Evolutionary conservation across 2,797 vertebrate genomes (phyloP), one percentile per base, ranked within the genome.

Genomic region (Poeciliopsis paucimaculata): DNA sequence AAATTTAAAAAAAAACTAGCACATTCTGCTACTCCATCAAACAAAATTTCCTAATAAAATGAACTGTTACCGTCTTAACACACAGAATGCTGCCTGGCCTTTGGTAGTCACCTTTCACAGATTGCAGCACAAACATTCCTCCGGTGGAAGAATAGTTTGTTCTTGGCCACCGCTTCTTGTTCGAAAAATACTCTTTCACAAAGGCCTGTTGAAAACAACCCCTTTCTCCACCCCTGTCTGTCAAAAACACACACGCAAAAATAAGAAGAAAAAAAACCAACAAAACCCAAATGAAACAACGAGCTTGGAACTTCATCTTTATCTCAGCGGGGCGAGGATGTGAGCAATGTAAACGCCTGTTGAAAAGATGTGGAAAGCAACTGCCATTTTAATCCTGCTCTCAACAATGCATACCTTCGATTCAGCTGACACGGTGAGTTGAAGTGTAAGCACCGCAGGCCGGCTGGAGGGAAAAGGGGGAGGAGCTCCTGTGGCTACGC

Each of bases 321-420:
- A 89, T 92, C 87, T 90, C 79, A 4, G 51, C 73, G 13, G 88
- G 87, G 89, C 79, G 87, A 94, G 90, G 93, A 93, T 83, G 84
- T 89, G 86, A 91, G 88, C 82, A 51, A 82, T 87, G 92, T 93
- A 95, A 95, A 93, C 92, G 91, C 91, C 93, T 91, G 93, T 83
- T 93, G 91, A 95, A 93, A 95, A 92, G 90, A 92, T 72, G 71
- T 94, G 93, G 91, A 94, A 95, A 94, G 91, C 45, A 92, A 89
- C 92, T 88, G 91, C 92, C 94, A 93, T 93, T 79, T 92, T 85
- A 84, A 80, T 39, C 81, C 73, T 66, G 71, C 80, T 43, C 87
- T 90, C 84, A 92, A 95, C 94, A 95, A 95, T 93, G 92, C 93
- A 90, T 94, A 92, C 93, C 93, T 96, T 94, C 90, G 87, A 64